phyloP scores from a whole-genome alignment of 2,797 vertebrate genomes.

The Eulemur rubriventer region DNA sequence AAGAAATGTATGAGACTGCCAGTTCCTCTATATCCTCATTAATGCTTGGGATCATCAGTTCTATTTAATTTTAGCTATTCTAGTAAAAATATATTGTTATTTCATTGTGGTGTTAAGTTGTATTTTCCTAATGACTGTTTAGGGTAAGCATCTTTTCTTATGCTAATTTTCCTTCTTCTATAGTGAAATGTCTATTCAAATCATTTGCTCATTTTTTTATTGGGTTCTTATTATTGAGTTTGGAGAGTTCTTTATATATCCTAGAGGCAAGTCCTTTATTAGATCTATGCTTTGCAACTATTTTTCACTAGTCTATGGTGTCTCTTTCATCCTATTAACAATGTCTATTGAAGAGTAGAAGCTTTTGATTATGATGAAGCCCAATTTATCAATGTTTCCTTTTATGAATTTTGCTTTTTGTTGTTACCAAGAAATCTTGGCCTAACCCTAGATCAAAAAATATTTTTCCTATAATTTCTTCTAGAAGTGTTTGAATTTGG shows the following conservation, averaged over 20 bases:
- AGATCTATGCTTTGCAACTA: not conserved
- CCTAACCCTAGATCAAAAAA: not conserved
- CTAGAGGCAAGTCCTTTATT: not conserved
- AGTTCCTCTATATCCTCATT: not conserved
- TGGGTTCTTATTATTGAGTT: not conserved
- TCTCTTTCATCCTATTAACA: not conserved
- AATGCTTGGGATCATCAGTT: not conserved
- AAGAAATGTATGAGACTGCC: not conserved
- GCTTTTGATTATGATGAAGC: not conserved
- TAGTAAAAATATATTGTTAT: not conserved
- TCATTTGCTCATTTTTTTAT: not conserved
- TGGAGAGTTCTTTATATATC: not conserved
- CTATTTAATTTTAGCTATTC: not conserved
- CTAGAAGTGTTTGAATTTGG: not conserved
- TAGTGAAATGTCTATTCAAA: not conserved
- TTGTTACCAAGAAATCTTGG: not conserved
- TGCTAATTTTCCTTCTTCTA: conserved; percentile 9
- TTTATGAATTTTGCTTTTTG: not conserved
- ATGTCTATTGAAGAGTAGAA: not conserved
- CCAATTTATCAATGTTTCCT: not conserved
- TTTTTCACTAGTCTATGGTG: not conserved
- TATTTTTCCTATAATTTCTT: not conserved
- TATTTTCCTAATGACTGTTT: not conserved
- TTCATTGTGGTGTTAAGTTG: not conserved
- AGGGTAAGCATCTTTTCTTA: not conserved